phyloP scores from a whole-genome alignment of 2,888 invertebrate genomes.

The Eledone cirrhosa region DNA sequence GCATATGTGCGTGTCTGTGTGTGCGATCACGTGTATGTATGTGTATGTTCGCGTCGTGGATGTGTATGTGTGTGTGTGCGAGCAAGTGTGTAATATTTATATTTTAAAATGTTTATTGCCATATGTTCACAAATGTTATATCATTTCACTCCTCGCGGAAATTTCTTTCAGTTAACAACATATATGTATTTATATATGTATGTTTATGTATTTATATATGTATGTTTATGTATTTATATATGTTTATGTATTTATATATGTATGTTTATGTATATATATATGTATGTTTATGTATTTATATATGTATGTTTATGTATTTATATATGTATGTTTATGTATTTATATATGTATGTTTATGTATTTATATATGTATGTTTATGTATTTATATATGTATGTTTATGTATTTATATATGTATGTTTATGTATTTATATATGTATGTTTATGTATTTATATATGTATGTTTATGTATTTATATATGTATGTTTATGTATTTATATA shows the following conservation, averaged over 20 bases:
- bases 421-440: background rate
- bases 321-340: background rate
- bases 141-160: too few species aligned
- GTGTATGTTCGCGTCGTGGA: background rate
- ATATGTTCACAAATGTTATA: background rate
- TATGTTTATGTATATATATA: background rate
- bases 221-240: background rate
- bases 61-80: background rate
- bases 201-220: background rate
- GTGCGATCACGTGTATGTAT: background rate
- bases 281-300: background rate
- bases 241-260: background rate
- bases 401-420: background rate
- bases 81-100: background rate
- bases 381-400: background rate
- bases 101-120: background rate
- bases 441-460: background rate
- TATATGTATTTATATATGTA: background rate
- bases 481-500: background rate
- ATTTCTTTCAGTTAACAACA: too few species aligned
- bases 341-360: background rate
- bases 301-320: background rate
- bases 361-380: background rate
- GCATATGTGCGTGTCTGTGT: background rate
- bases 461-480: background rate